Percentiles rank a stretch among this genome's conserved stretches.
Conservation (phyloP, 1,140 invertebrate species). For the Leptinotarsa lineolata region DNA sequence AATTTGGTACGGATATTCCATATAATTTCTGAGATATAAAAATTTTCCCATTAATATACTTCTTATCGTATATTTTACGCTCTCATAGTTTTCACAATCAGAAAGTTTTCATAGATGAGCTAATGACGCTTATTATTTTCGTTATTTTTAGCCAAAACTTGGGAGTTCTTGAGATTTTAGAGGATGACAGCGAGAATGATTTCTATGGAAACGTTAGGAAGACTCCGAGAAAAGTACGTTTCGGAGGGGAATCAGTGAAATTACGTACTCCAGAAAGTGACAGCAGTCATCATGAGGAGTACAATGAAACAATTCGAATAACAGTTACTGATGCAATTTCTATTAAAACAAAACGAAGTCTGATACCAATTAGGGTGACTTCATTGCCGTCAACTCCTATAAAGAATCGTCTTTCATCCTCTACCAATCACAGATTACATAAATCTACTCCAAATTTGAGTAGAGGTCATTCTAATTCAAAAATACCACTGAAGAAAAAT, state of each 20-base stretch:
- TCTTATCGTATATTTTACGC: too few relatives aligned
- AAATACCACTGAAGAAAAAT: constrained; percentile 34
- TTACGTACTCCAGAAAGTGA: constrained; percentile 82
- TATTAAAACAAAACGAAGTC: constrained; percentile 39
- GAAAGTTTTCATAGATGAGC: too few relatives aligned
- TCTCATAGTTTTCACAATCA: too few relatives aligned
- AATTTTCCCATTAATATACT: too few relatives aligned
- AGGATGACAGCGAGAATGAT: constrained; percentile 62
- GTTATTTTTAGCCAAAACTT: constrained; percentile 14
- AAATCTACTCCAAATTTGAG: constrained; percentile 47
- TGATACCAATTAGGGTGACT: constrained; percentile 45
- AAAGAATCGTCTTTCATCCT: constrained; percentile 12
- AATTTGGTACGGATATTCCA: too few relatives aligned
- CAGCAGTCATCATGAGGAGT: constrained; percentile 58
- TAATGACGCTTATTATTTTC: too few relatives aligned
- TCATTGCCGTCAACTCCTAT: constrained; percentile 39
- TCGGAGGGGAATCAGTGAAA: constrained; percentile 82
- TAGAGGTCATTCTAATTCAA: constrained; percentile 23
- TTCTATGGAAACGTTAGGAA: constrained; percentile 55
- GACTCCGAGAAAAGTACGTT: constrained; percentile 70
- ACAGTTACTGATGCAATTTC: constrained; percentile 43
- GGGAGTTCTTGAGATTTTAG: constrained; percentile 62
- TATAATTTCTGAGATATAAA: too few relatives aligned
- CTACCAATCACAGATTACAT: constrained; percentile 31
- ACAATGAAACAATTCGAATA: constrained; percentile 36